phyloP scores from a whole-genome alignment of 2,113 vertebrate species.

The Phyllopteryx taeniolatus region DNA sequence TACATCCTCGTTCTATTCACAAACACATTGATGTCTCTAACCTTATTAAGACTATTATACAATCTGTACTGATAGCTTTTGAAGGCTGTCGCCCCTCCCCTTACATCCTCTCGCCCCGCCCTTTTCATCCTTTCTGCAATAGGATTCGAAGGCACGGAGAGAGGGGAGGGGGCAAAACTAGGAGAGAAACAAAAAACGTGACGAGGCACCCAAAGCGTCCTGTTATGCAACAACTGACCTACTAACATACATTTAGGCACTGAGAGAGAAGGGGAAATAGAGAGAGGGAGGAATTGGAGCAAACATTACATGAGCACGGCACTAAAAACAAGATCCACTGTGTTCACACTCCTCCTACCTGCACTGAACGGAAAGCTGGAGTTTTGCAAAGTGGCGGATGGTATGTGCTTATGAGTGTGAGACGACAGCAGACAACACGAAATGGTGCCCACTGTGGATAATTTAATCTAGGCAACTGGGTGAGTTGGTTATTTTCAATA shows the following conservation, averaged over 20 bases:
- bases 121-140: constrained; percentile 35
- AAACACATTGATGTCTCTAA: constrained; percentile 24
- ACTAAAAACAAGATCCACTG: constrained; percentile 56
- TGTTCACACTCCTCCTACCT: constrained; percentile 46
- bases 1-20: not conserved
- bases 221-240: constrained; percentile 84
- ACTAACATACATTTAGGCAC: constrained; percentile 81
- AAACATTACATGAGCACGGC: constrained; percentile 66
- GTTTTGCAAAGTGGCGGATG: constrained; percentile 22
- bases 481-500: constrained; percentile 18
- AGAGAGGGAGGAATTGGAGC: constrained; percentile 58
- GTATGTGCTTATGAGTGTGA: constrained; percentile 7
- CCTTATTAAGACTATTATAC: constrained; percentile 48
- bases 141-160: constrained; percentile 47
- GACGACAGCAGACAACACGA: constrained; percentile 19
- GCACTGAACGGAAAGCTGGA: constrained; percentile 30
- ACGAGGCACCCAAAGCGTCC: constrained; percentile 76
- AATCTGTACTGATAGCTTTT: constrained; percentile 38
- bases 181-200: constrained; percentile 74
- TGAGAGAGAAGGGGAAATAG: constrained; percentile 45
- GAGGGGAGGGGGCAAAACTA: constrained; percentile 50
- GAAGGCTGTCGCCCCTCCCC: constrained; percentile 49
- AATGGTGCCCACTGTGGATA: constrained; percentile 33
- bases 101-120: constrained; percentile 42
- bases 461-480: constrained; percentile 6